These are phyloP conservation scores for Dorcus parallelipipedus DNA, from an alignment of 2,888 invertebrate genomes.

Conservation along the genomic window DNA sequence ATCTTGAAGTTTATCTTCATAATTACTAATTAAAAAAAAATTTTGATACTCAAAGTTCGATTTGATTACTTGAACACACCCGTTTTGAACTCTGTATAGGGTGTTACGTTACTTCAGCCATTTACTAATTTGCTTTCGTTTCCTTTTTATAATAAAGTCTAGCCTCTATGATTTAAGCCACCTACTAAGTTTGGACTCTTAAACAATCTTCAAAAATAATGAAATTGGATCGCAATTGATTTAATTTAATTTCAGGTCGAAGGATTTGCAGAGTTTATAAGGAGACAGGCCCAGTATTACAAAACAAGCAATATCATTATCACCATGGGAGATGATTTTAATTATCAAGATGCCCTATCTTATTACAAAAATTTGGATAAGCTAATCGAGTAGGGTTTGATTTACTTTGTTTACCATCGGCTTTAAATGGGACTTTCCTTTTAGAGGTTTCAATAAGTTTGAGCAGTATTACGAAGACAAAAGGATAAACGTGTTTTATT, in stretches of 20 bases:
- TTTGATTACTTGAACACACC: too few species aligned
- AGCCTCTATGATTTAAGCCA: too few species aligned
- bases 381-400: slow-evolving; percentile 65
- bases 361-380: slow-evolving; percentile 87
- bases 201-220: too few species aligned
- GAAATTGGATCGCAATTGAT: not conserved
- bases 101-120: too few species aligned
- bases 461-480: slow-evolving; percentile 54
- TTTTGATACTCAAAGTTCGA: too few species aligned
- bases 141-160: too few species aligned
- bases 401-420: not conserved
- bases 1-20: too few species aligned
- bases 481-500: slow-evolving; percentile 74
- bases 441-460: slow-evolving; percentile 34
- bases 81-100: too few species aligned
- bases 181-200: too few species aligned
- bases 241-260: slow-evolving; percentile 18
- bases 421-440: not conserved
- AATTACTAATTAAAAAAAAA: too few species aligned
- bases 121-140: too few species aligned
- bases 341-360: slow-evolving; percentile 72
- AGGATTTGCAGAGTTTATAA: slow-evolving; percentile 58
- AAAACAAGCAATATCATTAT: slow-evolving; percentile 73
- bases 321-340: slow-evolving; percentile 92
- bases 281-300: slow-evolving; percentile 56